These are phyloP conservation scores for Cactoblastis cactorum DNA, from an alignment of 2,888 invertebrate species.

Conservation along the genomic window DNA sequence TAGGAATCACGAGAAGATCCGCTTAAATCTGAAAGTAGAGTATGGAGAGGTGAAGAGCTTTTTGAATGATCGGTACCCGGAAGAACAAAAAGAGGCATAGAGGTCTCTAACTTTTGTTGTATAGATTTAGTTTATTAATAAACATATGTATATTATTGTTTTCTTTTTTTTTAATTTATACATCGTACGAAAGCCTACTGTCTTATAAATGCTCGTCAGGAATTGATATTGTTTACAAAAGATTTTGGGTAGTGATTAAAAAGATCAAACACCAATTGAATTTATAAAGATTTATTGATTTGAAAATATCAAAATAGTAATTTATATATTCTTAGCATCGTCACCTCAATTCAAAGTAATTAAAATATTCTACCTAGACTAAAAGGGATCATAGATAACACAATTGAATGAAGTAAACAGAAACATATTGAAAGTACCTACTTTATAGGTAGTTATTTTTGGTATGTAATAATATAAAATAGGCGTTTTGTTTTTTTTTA, in stretches of 20 bases:
- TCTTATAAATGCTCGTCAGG: no score
- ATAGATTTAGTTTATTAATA: constrained; percentile 33
- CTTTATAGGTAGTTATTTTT: constrained; percentile 17
- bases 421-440: constrained; percentile 4
- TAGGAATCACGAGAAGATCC: constrained; percentile 85
- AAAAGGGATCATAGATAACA: constrained; percentile 26
- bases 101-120: constrained; percentile 28
- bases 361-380: constrained; percentile 34
- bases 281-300: constrained; percentile 27
- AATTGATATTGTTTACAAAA: no score
- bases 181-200: no score
- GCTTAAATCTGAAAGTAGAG: constrained; percentile 81
- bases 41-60: constrained; percentile 87
- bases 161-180: constrained; percentile 10
- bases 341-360: constrained; percentile 27
- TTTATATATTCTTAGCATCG: constrained; percentile 19
- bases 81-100: constrained; percentile 55
- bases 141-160: constrained; percentile 17
- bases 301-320: constrained; percentile 25
- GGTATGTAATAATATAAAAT: constrained; percentile 19
- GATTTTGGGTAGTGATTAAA: no score
- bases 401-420: constrained; percentile 20
- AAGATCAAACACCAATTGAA: no score
- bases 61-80: constrained; percentile 84
- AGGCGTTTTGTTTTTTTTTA: constrained; percentile 17